Evolutionary conservation across 2,113 vertebrate species (phyloP).

Genomic region (Coturnix japonica): DNA sequence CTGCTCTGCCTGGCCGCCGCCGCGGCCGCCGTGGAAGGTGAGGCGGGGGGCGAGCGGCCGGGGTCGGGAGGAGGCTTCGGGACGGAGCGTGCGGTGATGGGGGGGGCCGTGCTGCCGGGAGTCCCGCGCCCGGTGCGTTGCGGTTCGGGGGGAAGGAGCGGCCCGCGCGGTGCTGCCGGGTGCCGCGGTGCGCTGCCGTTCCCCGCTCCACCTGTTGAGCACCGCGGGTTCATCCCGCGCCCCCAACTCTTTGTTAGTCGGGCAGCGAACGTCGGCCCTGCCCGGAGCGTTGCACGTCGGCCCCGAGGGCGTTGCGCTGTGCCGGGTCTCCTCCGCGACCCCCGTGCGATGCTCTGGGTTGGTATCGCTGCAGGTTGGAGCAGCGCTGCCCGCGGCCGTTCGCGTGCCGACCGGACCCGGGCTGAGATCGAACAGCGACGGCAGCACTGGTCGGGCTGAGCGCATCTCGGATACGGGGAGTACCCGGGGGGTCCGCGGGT

Average conservation of each 20-base stretch:
- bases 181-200: background rate
- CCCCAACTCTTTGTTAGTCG: background rate
- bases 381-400: background rate
- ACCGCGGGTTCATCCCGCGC: background rate
- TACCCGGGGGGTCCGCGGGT: background rate
- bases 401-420: background rate
- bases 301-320: background rate
- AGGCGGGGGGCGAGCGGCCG: background rate
- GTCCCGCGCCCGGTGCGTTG: background rate
- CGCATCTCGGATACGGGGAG: background rate
- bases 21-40: conserved; percentile 82
- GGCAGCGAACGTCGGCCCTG: background rate
- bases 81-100: background rate
- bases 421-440: too few species aligned
- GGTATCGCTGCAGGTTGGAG: background rate
- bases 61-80: too few species aligned
- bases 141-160: too few species aligned
- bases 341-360: background rate
- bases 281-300: background rate
- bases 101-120: background rate
- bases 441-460: too few species aligned
- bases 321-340: background rate
- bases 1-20: conserved; percentile 80
- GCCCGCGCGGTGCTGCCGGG: background rate
- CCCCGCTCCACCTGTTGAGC: background rate